A percentile compares a stretch with the other conserved stretches of the same genome.
Conservation (phyloP, 2,888 invertebrate species). For the Erynnis tages region DNA sequence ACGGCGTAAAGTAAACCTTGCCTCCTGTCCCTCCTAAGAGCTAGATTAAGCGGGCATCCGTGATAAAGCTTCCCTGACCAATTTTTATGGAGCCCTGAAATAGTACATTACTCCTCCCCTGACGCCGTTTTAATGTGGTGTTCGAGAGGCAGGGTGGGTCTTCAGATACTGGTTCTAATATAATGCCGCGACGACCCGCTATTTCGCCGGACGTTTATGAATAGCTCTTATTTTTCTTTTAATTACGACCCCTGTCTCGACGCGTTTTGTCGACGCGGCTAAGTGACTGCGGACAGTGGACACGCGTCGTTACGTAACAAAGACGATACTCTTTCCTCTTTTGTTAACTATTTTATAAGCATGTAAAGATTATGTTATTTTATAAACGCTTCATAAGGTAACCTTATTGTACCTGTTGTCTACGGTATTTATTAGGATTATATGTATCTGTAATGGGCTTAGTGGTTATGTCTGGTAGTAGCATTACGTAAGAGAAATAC, state of each 20-base stretch:
- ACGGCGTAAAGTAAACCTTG: conserved; percentile 41
- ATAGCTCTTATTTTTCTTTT: conserved; percentile 80
- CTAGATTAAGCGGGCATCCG: conserved; percentile 72
- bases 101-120: conserved; percentile 7
- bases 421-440: no score
- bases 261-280: conserved; percentile 34
- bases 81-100: conserved; percentile 29
- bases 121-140: conserved; percentile 32
- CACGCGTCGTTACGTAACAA: conserved; percentile 1
- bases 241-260: conserved; percentile 66
- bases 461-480: no score
- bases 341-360: no score
- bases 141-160: conserved; percentile 43
- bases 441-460: no score
- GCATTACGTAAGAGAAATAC: no score
- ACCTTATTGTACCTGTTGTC: no score
- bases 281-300: conserved; percentile 20
- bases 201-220: conserved; percentile 74
- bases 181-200: conserved; percentile 64
- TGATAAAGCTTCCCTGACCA: conserved; percentile 65
- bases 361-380: no score
- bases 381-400: no score
- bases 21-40: conserved; percentile 63
- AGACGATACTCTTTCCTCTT: no score
- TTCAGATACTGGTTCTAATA: conserved; percentile 49